Evolutionary conservation across 2,888 invertebrate species (phyloP).

Genomic region (Eremobia ochroleuca): DNA sequence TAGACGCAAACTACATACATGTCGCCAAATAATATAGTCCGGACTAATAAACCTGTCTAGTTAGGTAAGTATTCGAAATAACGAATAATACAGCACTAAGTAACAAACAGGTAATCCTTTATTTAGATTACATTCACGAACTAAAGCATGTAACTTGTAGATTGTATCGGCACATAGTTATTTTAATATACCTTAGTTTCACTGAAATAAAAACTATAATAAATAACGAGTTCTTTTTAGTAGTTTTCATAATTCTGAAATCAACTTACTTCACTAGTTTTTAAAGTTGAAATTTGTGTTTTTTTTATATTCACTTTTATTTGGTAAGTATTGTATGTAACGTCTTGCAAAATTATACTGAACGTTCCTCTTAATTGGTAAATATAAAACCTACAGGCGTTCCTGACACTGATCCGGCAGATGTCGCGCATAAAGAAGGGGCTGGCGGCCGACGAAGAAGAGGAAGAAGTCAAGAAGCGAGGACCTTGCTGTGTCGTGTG

Average conservation of each 20-base stretch:
- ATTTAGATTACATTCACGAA: neutral
- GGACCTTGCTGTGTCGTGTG: slow-evolving; percentile 77
- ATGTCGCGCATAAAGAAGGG: slow-evolving; percentile 84
- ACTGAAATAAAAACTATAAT: neutral
- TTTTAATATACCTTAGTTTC: neutral
- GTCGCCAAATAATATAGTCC: neutral
- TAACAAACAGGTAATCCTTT: slow-evolving; percentile 23
- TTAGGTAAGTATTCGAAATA: slow-evolving; percentile 48
- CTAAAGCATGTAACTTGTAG: slow-evolving; percentile 38
- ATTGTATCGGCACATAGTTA: neutral
- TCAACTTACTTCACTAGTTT: neutral
- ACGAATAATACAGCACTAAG: slow-evolving; percentile 15
- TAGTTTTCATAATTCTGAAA: neutral
- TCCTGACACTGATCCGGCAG: slow-evolving; percentile 84
- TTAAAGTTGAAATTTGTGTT: slow-evolving; percentile 3
- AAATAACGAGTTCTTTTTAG: neutral
- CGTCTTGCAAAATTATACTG: neutral
- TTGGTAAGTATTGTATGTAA: neutral
- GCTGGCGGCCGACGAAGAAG: slow-evolving; percentile 66
- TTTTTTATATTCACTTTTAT: neutral
- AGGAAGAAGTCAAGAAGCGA: slow-evolving; percentile 62
- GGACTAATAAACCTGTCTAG: neutral
- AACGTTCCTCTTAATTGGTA: neutral
- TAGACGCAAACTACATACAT: neutral
- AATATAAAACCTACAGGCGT: slow-evolving; percentile 76